A percentile compares a stretch with the other conserved stretches of the same genome.
phyloP scores from a whole-genome alignment of 2,888 invertebrate species.

The Drosophila macrospina region DNA sequence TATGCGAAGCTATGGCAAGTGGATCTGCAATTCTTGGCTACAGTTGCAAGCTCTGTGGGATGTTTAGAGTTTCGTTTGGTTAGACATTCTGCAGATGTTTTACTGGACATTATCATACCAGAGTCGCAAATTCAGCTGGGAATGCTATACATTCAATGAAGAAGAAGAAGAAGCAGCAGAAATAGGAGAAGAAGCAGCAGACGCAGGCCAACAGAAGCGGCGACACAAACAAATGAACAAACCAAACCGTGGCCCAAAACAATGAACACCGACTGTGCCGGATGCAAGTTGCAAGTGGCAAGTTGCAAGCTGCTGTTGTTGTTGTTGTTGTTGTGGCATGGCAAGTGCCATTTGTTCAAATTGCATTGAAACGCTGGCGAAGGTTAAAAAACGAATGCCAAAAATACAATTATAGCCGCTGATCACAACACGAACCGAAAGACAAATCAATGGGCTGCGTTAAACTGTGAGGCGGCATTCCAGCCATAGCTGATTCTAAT shows the following conservation, averaged over 20 bases:
- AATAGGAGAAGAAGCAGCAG: neutral
- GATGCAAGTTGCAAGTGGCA: slow-evolving; percentile 13
- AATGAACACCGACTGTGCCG: slow-evolving; percentile 23
- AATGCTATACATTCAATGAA: slow-evolving; percentile 63
- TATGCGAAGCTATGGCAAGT: no score
- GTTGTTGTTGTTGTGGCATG: slow-evolving; percentile 24
- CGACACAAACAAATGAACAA: slow-evolving; percentile 40
- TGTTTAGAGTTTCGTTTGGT: slow-evolving; percentile 48
- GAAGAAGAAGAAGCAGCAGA: neutral
- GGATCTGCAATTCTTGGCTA: neutral
- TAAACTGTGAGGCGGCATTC: slow-evolving; percentile 75
- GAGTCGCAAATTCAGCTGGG: slow-evolving; percentile 63
- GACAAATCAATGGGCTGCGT: slow-evolving; percentile 61
- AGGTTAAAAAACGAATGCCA: slow-evolving; percentile 59
- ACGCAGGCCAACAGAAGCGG: slow-evolving; percentile 50
- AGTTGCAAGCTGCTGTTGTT: slow-evolving; percentile 15
- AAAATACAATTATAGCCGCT: slow-evolving; percentile 75
- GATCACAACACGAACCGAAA: slow-evolving; percentile 73
- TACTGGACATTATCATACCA: slow-evolving; percentile 71
- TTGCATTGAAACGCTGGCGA: slow-evolving; percentile 43
- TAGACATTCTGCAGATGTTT: slow-evolving; percentile 55
- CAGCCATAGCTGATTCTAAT: slow-evolving; percentile 76
- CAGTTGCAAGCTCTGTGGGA: slow-evolving; percentile 7
- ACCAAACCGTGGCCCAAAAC: slow-evolving; percentile 37
- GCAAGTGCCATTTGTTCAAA: slow-evolving; percentile 72